Conservation (phyloP, 2,888 invertebrate genomes). For the Drosophila anceps region DNA sequence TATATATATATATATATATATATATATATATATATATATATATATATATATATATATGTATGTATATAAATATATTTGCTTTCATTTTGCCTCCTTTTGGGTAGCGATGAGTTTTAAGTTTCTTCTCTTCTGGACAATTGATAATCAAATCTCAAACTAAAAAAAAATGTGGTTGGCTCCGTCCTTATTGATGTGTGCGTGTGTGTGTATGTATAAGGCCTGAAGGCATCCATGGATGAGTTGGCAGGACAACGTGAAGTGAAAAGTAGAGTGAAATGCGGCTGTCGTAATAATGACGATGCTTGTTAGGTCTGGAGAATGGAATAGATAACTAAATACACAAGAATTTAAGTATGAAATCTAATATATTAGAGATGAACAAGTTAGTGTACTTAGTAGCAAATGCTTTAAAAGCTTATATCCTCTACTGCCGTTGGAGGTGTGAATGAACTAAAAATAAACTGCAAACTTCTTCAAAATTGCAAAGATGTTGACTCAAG, state of each 20-base stretch:
- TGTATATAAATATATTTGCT: too few species aligned
- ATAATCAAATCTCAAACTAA: conserved; percentile 59
- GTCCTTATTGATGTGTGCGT: conserved; percentile 1
- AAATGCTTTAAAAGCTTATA: neutral
- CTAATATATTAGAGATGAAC: neutral
- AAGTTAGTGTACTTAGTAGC: neutral
- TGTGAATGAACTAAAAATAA: too few species aligned
- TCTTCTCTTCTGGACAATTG: conserved; percentile 39
- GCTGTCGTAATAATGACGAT: conserved; percentile 22
- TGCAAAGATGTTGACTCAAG: too few species aligned
- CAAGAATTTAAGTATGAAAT: neutral
- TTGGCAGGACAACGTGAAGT: conserved; percentile 42
- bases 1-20: conserved; percentile 24
- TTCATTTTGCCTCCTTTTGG: neutral
- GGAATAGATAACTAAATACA: neutral
- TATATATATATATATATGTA: neutral
- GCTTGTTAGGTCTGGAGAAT: conserved; percentile 22
- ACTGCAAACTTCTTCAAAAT: too few species aligned
- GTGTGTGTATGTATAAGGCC: conserved; percentile 24
- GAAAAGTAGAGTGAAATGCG: neutral
- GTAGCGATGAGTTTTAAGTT: conserved; percentile 28
- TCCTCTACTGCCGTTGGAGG: neutral
- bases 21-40: conserved; percentile 5
- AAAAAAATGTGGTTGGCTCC: conserved; percentile 12
- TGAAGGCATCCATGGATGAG: conserved; percentile 12